Conservation (phyloP, 92 coral and sea anemone genomes). For the Parazoanthus darwini region DNA sequence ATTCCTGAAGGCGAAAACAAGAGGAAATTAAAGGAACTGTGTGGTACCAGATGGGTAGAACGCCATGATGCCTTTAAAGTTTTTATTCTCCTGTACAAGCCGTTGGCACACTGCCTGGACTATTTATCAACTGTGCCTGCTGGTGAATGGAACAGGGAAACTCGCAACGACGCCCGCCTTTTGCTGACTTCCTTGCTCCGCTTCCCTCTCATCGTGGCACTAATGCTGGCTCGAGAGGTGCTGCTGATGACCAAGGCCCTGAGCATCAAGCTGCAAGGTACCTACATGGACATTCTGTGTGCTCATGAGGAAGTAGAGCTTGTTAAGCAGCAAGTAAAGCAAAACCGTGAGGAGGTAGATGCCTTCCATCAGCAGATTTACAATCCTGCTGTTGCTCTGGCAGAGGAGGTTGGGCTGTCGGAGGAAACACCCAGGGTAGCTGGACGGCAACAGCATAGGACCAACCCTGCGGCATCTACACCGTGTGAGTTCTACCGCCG, state of each 20-base stretch:
- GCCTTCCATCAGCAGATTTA: conserved; percentile 27
- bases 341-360: conserved; percentile 35
- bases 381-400: conserved; percentile 30
- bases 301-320: conserved; percentile 35
- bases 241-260: conserved; percentile 10
- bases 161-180: conserved; percentile 23
- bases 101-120: conserved; percentile 21
- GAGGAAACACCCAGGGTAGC: conserved; percentile 40
- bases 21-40: conserved; percentile 40
- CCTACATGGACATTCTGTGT: not conserved
- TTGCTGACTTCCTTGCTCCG: conserved; percentile 17
- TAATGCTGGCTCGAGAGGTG: conserved; percentile 10
- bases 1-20: conserved; percentile 37
- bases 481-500: conserved; percentile 38
- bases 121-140: conserved; percentile 10
- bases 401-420: conserved; percentile 23
- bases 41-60: conserved; percentile 51
- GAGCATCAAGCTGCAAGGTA: conserved; percentile 9
- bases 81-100: conserved; percentile 33
- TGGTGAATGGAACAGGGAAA: conserved; percentile 30
- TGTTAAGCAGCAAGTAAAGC: conserved; percentile 39
- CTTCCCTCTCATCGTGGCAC: not conserved
- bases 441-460: conserved; percentile 37
- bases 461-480: conserved; percentile 26
- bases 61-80: conserved; percentile 50